These are phyloP conservation scores for Neoniphon sammara DNA, from an alignment of 2,797 vertebrate genomes.

Conservation along the genomic window DNA sequence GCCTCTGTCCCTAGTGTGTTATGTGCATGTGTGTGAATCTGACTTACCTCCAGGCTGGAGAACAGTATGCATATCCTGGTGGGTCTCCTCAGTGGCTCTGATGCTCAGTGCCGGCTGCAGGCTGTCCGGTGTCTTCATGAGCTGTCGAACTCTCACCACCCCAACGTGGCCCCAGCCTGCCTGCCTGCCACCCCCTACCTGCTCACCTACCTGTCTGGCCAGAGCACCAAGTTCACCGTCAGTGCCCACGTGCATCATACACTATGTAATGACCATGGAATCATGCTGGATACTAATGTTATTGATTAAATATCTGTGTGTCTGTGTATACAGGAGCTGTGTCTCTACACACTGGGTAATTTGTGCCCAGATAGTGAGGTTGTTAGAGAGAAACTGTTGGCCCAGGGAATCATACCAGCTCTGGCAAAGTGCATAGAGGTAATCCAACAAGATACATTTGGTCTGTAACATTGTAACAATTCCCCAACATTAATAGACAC, in stretches of 20 bases:
- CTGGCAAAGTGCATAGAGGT: constrained; percentile 91
- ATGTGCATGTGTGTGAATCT: constrained; percentile 12
- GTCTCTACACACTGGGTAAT: constrained; percentile 95
- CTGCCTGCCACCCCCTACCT: constrained; percentile 94
- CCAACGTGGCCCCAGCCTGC: constrained; percentile 84
- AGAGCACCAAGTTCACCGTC: constrained; percentile 91
- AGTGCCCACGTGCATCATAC: constrained; percentile 50
- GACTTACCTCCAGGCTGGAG: constrained; percentile 81
- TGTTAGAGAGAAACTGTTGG: constrained; percentile 88
- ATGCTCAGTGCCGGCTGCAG: constrained; percentile 88
- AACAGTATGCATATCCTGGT: constrained; percentile 88
- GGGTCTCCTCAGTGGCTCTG: constrained; percentile 88
- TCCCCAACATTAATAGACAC: background rate
- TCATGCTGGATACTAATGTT: background rate
- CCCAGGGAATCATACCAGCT: constrained; percentile 91
- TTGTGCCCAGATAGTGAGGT: constrained; percentile 87
- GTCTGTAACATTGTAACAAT: background rate
- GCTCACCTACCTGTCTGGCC: constrained; percentile 92
- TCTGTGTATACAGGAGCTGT: constrained; percentile 88
- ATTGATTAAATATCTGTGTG: constrained; percentile 4
- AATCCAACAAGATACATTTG: constrained; percentile 13
- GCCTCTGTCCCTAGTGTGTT: background rate
- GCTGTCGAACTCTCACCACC: constrained; percentile 90
- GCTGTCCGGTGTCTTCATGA: constrained; percentile 90
- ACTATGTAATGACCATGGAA: background rate